These are phyloP conservation scores for Crocodylus rhombifer DNA, from an alignment of 2,797 vertebrate genomes.

Conservation along the genomic window DNA sequence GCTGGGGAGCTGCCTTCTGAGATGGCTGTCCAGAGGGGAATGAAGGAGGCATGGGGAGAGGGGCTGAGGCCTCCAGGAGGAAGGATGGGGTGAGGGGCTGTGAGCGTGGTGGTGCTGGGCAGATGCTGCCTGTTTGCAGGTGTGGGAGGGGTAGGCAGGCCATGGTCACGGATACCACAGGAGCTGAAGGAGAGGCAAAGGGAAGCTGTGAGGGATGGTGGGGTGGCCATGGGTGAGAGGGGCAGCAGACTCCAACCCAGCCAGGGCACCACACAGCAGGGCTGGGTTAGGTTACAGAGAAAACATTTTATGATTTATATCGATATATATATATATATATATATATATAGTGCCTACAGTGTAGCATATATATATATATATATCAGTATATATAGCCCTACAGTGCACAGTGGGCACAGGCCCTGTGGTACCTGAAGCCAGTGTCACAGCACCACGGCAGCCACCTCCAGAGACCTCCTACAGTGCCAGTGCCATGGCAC, in stretches of 20 bases:
- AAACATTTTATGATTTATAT: no score
- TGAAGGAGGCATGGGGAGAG: background rate
- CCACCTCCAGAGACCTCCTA: no score
- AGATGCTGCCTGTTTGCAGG: no score
- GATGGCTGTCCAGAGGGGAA: accelerated
- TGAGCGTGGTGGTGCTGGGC: background rate
- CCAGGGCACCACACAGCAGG: background rate
- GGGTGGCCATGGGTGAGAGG: background rate
- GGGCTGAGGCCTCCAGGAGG: accelerated
- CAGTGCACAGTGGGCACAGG: no score
- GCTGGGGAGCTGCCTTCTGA: background rate
- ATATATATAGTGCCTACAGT: no score
- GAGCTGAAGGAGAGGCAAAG: background rate
- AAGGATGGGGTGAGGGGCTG: background rate
- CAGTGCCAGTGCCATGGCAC: no score
- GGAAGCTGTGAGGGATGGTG: accelerated
- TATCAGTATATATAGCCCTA: no score
- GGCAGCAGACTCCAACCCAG: no score
- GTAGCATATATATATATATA: no score
- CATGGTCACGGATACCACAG: background rate
- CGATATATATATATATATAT: no score
- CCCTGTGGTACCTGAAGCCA: no score
- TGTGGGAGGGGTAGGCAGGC: background rate
- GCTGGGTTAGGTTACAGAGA: background rate
- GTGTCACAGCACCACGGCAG: no score